Conservation (phyloP, 1,140 invertebrate species). For the Drosophila teissieri region DNA sequence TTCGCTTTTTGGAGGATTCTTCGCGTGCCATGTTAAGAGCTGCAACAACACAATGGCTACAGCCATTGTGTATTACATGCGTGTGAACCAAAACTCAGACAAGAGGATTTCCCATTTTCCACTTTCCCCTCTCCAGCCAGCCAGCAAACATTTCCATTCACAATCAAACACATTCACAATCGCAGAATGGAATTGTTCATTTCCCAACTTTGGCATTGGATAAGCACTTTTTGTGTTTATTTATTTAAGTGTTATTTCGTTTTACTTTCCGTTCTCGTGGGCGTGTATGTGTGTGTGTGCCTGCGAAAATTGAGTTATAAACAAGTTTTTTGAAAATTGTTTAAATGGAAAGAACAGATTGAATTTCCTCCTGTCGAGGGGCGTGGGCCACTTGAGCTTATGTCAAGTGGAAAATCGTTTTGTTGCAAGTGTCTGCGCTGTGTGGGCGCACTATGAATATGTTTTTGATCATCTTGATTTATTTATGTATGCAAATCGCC, state of each 20-base stretch:
- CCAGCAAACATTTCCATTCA: conserved; percentile 31
- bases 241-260: conserved; percentile 82
- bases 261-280: conserved; percentile 27
- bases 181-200: conserved; percentile 64
- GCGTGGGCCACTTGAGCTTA: conserved; percentile 75
- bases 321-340: conserved; percentile 81
- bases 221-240: conserved; percentile 75
- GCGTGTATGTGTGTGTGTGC: conserved; percentile 29
- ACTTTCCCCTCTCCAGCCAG: neutral
- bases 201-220: conserved; percentile 59
- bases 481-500: conserved; percentile 77
- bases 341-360: conserved; percentile 82
- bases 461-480: conserved; percentile 72
- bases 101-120: conserved; percentile 32
- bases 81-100: conserved; percentile 69
- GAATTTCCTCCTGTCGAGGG: conserved; percentile 57
- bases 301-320: conserved; percentile 78
- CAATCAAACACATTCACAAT: conserved; percentile 54
- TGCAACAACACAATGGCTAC: conserved; percentile 65
- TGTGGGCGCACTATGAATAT: conserved; percentile 67
- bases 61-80: conserved; percentile 72
- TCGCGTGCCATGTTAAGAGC: conserved; percentile 79
- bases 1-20: conserved; percentile 79
- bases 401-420: conserved; percentile 83
- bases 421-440: conserved; percentile 53